Evolutionary conservation across 2,888 invertebrate species (phyloP).

Genomic region (Pachydiplax longipennis): DNA sequence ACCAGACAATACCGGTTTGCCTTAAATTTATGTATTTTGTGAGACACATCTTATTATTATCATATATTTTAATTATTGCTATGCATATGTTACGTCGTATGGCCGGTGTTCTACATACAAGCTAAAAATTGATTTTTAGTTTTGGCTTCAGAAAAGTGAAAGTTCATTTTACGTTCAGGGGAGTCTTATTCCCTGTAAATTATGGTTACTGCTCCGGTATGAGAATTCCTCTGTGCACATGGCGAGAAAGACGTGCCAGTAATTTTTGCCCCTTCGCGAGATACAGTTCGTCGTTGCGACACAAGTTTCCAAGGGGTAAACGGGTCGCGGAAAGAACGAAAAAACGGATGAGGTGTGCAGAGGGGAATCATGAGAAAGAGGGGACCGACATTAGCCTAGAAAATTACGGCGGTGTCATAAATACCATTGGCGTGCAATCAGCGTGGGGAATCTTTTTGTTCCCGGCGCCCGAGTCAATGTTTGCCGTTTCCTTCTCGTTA

Average conservation of each 20-base stretch:
- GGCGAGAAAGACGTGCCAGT: background rate
- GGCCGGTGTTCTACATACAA: too few relatives aligned
- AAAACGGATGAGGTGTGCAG: background rate
- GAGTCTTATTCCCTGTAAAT: too few relatives aligned
- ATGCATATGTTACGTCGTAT: too few relatives aligned
- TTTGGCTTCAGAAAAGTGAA: too few relatives aligned
- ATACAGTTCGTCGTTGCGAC: background rate
- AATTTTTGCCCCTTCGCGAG: background rate
- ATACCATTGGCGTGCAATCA: background rate
- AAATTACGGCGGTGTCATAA: background rate
- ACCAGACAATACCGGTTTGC: too few relatives aligned
- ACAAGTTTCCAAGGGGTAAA: background rate
- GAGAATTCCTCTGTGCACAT: too few relatives aligned
- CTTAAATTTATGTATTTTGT: too few relatives aligned
- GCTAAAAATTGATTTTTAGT: too few relatives aligned
- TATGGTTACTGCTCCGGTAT: too few relatives aligned
- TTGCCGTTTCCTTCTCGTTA: background rate
- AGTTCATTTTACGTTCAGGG: too few relatives aligned
- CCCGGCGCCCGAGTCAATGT: background rate
- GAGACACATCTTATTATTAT: too few relatives aligned
- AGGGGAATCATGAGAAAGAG: background rate
- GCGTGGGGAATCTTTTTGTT: background rate
- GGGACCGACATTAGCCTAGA: background rate
- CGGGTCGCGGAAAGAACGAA: background rate
- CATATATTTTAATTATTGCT: too few relatives aligned